These are phyloP conservation scores for Hipparchia semele DNA, from an alignment of 2,888 invertebrate species.

Conservation along the genomic window DNA sequence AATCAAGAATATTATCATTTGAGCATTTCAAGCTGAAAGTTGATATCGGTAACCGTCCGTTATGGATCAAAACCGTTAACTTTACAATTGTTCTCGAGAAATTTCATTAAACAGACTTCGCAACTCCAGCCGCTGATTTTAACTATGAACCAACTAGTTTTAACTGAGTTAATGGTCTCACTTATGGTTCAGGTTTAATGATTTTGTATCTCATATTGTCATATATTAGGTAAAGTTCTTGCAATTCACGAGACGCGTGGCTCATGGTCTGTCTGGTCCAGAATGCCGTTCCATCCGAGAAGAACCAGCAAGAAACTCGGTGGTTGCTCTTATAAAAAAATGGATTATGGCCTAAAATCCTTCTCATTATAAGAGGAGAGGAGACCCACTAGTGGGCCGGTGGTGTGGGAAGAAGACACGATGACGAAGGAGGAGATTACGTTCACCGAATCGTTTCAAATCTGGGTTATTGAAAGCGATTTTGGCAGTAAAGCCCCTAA, in stretches of 20 bases:
- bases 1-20: slow-evolving; percentile 6
- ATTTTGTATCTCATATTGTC: neutral
- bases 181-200: slow-evolving; percentile 1
- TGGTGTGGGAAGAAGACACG: too few relatives aligned
- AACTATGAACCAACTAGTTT: slow-evolving; percentile 43
- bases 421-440: neutral
- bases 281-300: too few relatives aligned
- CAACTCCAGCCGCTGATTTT: slow-evolving; percentile 39
- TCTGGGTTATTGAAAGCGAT: slow-evolving; percentile 17
- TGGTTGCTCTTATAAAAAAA: too few relatives aligned
- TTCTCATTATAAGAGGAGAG: too few relatives aligned
- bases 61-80: slow-evolving; percentile 46
- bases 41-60: slow-evolving; percentile 43
- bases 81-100: slow-evolving; percentile 52
- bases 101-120: slow-evolving; percentile 54
- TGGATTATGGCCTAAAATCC: too few relatives aligned
- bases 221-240: neutral
- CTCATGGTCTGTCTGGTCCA: too few relatives aligned
- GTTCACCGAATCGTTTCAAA: slow-evolving; percentile 15
- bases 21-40: slow-evolving; percentile 27
- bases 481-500: slow-evolving; percentile 4
- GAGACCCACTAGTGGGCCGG: too few relatives aligned
- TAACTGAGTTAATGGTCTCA: slow-evolving; percentile 27
- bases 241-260: too few relatives aligned
- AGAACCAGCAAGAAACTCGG: too few relatives aligned